Evolutionary conservation across 2,797 vertebrate species (phyloP).

Genomic region (Falco cherrug): DNA sequence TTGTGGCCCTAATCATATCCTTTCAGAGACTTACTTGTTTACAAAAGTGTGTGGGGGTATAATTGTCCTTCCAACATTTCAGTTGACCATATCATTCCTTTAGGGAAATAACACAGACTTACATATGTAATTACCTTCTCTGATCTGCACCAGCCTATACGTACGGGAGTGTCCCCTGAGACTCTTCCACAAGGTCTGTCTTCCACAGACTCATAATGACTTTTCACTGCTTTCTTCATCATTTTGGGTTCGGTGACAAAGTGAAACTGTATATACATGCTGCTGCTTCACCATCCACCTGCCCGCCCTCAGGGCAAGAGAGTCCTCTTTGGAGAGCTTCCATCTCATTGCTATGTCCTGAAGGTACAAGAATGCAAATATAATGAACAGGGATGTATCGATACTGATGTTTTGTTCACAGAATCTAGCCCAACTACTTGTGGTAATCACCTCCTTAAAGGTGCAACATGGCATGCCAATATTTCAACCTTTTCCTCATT

Average conservation of each 20-base stretch:
- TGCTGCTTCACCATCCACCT: rapidly evolving
- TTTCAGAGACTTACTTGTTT: background rate
- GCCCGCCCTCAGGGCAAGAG: background rate
- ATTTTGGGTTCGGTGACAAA: background rate
- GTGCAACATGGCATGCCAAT: background rate
- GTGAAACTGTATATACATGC: background rate
- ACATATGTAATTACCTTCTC: background rate
- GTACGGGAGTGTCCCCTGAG: background rate
- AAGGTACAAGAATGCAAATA: background rate
- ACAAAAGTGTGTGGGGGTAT: background rate
- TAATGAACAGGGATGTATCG: background rate
- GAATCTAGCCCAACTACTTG: background rate
- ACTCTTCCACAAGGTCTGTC: background rate
- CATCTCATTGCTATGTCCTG: background rate
- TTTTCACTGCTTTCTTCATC: background rate
- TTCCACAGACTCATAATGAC: background rate
- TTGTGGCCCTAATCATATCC: background rate
- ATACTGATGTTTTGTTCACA: background rate
- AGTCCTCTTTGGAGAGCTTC: background rate
- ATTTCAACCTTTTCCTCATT: background rate
- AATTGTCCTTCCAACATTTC: background rate
- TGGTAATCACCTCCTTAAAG: background rate
- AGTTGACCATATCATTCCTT: background rate
- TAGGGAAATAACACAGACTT: background rate
- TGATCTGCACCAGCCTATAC: background rate